These are phyloP conservation scores for Calliscelio sp. DNA, from an alignment of 2,888 invertebrate species.

Conservation along the genomic window DNA sequence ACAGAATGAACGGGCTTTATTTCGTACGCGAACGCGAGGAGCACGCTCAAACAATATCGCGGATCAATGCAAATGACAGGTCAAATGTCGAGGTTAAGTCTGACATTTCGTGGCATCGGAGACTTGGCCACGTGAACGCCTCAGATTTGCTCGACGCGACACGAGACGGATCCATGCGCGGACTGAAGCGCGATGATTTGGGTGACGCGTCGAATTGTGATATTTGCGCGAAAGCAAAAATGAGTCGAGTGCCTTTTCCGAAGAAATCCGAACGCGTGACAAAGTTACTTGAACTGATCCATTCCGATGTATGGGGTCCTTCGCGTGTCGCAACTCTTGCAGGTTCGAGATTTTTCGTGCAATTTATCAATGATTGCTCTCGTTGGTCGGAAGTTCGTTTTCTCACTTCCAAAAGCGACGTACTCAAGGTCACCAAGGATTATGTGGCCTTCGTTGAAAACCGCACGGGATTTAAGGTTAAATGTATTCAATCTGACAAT, in stretches of 20 bases:
- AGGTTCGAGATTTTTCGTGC: slow-evolving; percentile 68
- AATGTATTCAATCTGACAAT: slow-evolving; percentile 69
- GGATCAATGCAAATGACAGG: background rate
- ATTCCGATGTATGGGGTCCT: slow-evolving; percentile 76
- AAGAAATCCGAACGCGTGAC: slow-evolving; percentile 41
- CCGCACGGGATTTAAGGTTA: background rate
- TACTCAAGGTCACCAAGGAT: slow-evolving; percentile 15
- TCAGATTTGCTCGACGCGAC: background rate
- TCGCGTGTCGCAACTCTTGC: background rate
- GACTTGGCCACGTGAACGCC: slow-evolving; percentile 23
- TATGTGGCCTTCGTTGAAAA: background rate
- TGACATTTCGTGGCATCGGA: slow-evolving; percentile 15
- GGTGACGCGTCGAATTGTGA: slow-evolving; percentile 49
- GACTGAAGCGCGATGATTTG: background rate
- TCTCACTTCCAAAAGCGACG: slow-evolving; percentile 69
- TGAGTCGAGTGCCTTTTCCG: slow-evolving; percentile 67
- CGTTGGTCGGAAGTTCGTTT: slow-evolving; percentile 74
- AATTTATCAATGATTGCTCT: slow-evolving; percentile 75
- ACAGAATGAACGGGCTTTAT: too few relatives aligned
- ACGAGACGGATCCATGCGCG: background rate
- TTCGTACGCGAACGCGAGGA: background rate
- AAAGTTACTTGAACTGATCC: slow-evolving; percentile 74
- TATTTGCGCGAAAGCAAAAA: slow-evolving; percentile 65
- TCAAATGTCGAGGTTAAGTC: too few relatives aligned
- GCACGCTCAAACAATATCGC: background rate